Percentiles rank a stretch among this genome's conserved stretches.
phyloP scores from a whole-genome alignment of 2,113 vertebrate species.

The Procavia capensis region DNA sequence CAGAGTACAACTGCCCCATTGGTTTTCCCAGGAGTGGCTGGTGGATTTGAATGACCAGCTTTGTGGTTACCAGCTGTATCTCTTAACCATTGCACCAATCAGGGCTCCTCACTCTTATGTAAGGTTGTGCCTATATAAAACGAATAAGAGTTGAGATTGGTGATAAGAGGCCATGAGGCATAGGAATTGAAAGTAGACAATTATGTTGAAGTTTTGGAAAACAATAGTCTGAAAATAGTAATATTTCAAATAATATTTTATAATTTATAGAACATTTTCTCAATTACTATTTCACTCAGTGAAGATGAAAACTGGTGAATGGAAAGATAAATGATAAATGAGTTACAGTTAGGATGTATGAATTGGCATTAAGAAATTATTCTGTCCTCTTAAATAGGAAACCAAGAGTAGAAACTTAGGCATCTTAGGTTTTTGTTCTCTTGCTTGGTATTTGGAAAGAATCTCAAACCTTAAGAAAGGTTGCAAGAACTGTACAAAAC shows the following conservation, averaged over 20 bases:
- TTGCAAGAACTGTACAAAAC: not conserved
- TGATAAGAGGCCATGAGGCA: not conserved
- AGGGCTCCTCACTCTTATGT: not conserved
- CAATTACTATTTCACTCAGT: not conserved
- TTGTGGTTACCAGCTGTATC: no score
- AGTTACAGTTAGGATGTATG: not conserved
- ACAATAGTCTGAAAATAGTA: not conserved
- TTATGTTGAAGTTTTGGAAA: not conserved
- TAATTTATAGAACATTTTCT: not conserved
- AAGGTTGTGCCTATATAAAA: not conserved
- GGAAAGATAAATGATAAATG: not conserved
- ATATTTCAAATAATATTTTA: not conserved
- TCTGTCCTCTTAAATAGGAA: not conserved
- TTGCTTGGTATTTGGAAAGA: not conserved
- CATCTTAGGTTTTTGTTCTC: not conserved
- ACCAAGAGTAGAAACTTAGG: not conserved
- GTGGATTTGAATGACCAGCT: no score
- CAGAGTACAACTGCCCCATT: no score
- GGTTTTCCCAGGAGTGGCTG: no score
- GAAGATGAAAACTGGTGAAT: not conserved
- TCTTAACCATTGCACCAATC: no score
- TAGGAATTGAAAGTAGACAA: not conserved
- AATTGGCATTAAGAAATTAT: not conserved
- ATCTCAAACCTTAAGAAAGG: not conserved
- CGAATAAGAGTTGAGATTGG: not conserved